phyloP scores from a whole-genome alignment of 2,797 vertebrate genomes.

The Myotis daubentonii region DNA sequence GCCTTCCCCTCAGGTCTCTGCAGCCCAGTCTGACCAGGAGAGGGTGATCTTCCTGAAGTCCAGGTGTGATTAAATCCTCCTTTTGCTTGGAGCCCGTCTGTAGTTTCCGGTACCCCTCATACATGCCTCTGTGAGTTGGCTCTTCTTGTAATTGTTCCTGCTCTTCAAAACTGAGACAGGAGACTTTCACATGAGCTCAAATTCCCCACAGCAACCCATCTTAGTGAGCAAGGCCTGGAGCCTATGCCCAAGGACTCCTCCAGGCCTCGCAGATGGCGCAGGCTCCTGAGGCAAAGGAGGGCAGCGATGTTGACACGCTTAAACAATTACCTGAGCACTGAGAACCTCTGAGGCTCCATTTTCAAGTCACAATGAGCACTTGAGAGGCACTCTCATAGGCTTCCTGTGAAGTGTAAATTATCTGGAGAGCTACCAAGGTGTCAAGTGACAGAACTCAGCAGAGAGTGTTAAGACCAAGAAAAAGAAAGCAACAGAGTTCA shows the following conservation, averaged over 20 bases:
- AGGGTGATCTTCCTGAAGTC: neutral
- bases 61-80: fast-evolving
- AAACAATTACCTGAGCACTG: neutral
- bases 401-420: neutral
- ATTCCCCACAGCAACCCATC: fast-evolving
- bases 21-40: neutral
- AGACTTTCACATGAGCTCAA: neutral
- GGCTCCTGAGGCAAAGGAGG: neutral
- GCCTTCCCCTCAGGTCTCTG: neutral
- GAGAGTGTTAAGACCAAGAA: neutral
- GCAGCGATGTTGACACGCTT: no score
- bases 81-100: fast-evolving
- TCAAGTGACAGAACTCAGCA: neutral
- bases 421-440: neutral
- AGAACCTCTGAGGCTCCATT: neutral
- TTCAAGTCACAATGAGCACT: neutral
- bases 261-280: neutral
- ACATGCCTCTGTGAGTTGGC: neutral
- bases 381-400: neutral
- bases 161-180: neutral
- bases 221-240: neutral
- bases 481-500: neutral
- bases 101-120: fast-evolving
- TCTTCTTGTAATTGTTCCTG: neutral
- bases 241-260: neutral